Base-by-base conservation (phyloP, 2,113 vertebrate genomes). In the Phylloscopus whistleri region DNA sequence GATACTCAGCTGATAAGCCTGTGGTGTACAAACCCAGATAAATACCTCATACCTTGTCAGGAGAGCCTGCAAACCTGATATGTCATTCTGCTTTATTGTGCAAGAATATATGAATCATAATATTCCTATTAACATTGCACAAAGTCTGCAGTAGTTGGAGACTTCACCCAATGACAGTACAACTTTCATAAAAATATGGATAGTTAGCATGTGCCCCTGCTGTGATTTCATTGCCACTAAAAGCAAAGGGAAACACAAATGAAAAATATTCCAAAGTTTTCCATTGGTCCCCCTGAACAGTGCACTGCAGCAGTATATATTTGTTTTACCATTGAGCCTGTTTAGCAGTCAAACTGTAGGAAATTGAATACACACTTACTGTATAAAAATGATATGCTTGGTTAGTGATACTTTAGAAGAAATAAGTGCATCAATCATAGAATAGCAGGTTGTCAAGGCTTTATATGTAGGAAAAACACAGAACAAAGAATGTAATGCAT, bases 351-450 rank as follows among this genome's bases (percentile, higher is more conserved):
- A 97, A 98, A 98, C 93, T 96, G 96, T 97, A 97, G 97, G 97
- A 98, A 98, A 98, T 97, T 97, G 98, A 98, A 98, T 98, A 97
- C 97, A 98, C 85, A 97, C 94, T 97, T 98, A 97, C 97, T 98
- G 97, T 97, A 98, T 97, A 97, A 98, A 98, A 98, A 98, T 98
- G 97, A 98, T 97, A 97, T 96, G 98, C 97, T 98, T 98, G 98
- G 98, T 98, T 98, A 98, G 97, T 97, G 97, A 97, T 97, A 97
- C 96, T 98, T 98, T 97, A 97, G 96, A 95, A 98, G 97, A 97
- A 98, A 98, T 98, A 98, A 98, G 97, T 98, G 95, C 98, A 98
- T 98, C 98, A 97, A 98, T 98, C 98, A 98, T 95, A 91, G 96
- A 96, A 86, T 96, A 97, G 97, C 95, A 95, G 95, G 94, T 97